These are phyloP conservation scores for Latrodectus elegans DNA, from an alignment of 2,888 invertebrate genomes.

Conservation along the genomic window DNA sequence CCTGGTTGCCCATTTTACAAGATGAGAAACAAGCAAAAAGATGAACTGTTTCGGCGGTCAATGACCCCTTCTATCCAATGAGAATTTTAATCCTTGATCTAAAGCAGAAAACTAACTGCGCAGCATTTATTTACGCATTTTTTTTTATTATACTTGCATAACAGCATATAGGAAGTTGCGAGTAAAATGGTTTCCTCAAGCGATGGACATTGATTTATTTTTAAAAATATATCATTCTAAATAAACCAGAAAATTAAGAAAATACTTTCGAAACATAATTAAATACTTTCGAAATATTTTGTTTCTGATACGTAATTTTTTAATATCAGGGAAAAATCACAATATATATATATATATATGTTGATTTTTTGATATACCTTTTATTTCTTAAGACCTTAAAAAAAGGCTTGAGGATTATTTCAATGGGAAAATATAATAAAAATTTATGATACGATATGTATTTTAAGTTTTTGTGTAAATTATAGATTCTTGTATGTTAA, in stretches of 20 bases:
- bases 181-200: background rate
- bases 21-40: conserved; percentile 29
- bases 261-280: too few species aligned
- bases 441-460: too few species aligned
- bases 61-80: conserved; percentile 30
- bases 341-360: too few species aligned
- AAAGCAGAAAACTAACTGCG: conserved; percentile 10
- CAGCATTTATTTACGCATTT: background rate
- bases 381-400: too few species aligned
- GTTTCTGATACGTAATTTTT: too few species aligned
- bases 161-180: background rate
- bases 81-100: conserved; percentile 40
- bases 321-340: too few species aligned
- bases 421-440: too few species aligned
- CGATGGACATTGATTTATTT: background rate
- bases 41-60: conserved; percentile 47
- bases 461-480: too few species aligned
- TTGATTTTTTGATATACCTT: too few species aligned
- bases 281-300: too few species aligned
- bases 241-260: background rate
- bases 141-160: background rate
- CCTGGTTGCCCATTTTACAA: conserved; percentile 53
- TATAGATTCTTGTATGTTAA: too few species aligned
- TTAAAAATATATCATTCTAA: background rate
- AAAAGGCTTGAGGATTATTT: too few species aligned